phyloP scores from a whole-genome alignment of 64 coral and sea anemone species.

The Stichodactyla helianthus region DNA sequence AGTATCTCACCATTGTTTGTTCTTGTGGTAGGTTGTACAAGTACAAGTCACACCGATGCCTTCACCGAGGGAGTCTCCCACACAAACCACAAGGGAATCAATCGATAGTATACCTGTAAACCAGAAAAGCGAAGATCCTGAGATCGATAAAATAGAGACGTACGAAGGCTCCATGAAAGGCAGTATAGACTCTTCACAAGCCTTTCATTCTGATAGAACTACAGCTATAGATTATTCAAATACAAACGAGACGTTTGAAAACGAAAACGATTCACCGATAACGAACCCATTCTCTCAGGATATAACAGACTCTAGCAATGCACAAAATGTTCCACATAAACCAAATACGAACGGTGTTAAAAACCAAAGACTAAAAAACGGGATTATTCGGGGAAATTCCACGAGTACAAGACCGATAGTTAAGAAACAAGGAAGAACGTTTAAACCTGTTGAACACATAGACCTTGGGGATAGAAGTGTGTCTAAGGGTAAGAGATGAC shows the following conservation, averaged over 20 bases:
- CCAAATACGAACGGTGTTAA: background rate
- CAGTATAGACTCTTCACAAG: conserved; percentile 15
- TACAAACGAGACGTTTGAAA: background rate
- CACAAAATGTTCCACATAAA: background rate
- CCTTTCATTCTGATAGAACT: conserved; percentile 6
- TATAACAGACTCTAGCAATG: background rate
- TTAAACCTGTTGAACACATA: conserved; percentile 17
- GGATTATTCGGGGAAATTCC: background rate
- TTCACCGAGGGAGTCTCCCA: conserved; percentile 37
- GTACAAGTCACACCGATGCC: conserved; percentile 48
- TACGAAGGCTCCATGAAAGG: conserved; percentile 19
- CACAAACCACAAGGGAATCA: background rate
- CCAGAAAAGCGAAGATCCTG: background rate
- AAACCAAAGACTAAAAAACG: background rate
- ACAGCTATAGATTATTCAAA: background rate
- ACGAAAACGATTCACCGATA: background rate
- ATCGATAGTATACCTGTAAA: background rate
- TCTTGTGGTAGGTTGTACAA: conserved; percentile 20
- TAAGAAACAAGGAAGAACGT: conserved; percentile 8
- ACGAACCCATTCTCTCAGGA: background rate
- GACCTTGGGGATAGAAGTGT: conserved; percentile 21
- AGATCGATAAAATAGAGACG: background rate
- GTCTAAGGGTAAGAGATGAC: background rate
- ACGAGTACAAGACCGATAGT: background rate
- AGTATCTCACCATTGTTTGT: background rate